These are phyloP conservation scores for Elymnias hypermnestra DNA, from an alignment of 1,140 invertebrate species.

Conservation along the genomic window DNA sequence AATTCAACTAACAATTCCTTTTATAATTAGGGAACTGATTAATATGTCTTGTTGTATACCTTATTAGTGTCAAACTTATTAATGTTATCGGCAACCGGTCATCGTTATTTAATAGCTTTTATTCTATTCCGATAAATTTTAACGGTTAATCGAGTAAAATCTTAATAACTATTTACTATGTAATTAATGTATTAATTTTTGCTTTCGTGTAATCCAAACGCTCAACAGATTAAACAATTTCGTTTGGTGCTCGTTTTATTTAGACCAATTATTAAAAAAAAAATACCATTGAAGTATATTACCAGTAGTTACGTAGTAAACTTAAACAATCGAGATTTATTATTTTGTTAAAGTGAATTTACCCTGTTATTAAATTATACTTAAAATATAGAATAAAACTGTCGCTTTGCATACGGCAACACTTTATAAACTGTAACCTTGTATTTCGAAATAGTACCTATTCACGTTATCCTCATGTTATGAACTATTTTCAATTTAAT, in stretches of 20 bases:
- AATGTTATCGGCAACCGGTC: constrained; percentile 1
- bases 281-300: constrained; percentile 8
- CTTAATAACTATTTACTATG: constrained; percentile 8
- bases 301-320: constrained; percentile 28
- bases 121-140: constrained; percentile 1
- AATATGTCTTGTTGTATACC: constrained; percentile 2
- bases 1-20: too few relatives aligned
- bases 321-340: constrained; percentile 33
- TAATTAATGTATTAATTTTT: constrained; percentile 8
- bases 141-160: constrained; percentile 1
- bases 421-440: background rate
- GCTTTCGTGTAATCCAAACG: constrained; percentile 17
- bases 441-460: constrained; percentile 13
- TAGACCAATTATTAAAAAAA: constrained; percentile 17
- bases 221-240: constrained; percentile 17
- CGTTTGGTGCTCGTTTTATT: constrained; percentile 19
- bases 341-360: constrained; percentile 60
- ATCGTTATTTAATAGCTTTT: constrained; percentile 3
- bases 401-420: constrained; percentile 2
- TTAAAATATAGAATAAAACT: background rate
- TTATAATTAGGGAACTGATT: too few relatives aligned
- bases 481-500: background rate
- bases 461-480: constrained; percentile 20
- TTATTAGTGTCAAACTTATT: constrained; percentile 1
- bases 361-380: constrained; percentile 36